A percentile compares a stretch with the other conserved stretches of the same genome.
phyloP scores from a whole-genome alignment of 2,888 invertebrate species.

The Drosophila fulvimacula region DNA sequence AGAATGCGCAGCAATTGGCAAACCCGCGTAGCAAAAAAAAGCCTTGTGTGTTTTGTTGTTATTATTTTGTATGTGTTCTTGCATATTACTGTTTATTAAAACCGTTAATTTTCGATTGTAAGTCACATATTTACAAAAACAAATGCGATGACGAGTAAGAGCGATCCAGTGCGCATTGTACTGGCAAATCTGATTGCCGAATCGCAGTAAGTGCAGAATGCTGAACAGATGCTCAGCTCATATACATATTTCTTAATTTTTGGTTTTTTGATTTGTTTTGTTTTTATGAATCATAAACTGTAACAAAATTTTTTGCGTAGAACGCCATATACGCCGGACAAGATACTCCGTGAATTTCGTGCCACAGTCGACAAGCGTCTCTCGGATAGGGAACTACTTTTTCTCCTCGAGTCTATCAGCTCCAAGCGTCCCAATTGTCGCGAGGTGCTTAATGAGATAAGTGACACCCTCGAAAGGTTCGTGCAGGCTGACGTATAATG shows the following conservation, averaged over 20 bases:
- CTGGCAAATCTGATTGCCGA: constrained; percentile 75
- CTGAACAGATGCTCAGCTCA: constrained; percentile 51
- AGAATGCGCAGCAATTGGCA: constrained; percentile 29
- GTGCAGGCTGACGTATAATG: constrained; percentile 2
- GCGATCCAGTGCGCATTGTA: constrained; percentile 73
- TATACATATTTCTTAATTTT: not conserved
- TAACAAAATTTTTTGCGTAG: constrained; percentile 51
- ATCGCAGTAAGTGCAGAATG: constrained; percentile 73
- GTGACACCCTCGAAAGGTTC: constrained; percentile 75
- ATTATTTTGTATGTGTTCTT: constrained; percentile 29
- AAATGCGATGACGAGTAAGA: constrained; percentile 44
- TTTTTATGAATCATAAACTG: constrained; percentile 12
- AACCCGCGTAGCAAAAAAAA: constrained; percentile 24
- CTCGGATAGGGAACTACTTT: constrained; percentile 73
- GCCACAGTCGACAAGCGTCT: constrained; percentile 73
- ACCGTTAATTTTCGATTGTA: constrained; percentile 40
- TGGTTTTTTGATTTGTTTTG: not conserved
- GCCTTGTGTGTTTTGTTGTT: constrained; percentile 16
- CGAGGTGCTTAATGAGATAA: constrained; percentile 75
- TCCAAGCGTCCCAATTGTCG: constrained; percentile 74
- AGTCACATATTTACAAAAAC: constrained; percentile 27
- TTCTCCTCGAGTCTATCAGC: constrained; percentile 79
- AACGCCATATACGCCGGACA: constrained; percentile 76
- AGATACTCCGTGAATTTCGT: constrained; percentile 81
- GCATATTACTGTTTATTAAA: constrained; percentile 29